These are phyloP conservation scores for Frieseomelitta varia DNA, from an alignment of 1,140 invertebrate species.

Conservation along the genomic window DNA sequence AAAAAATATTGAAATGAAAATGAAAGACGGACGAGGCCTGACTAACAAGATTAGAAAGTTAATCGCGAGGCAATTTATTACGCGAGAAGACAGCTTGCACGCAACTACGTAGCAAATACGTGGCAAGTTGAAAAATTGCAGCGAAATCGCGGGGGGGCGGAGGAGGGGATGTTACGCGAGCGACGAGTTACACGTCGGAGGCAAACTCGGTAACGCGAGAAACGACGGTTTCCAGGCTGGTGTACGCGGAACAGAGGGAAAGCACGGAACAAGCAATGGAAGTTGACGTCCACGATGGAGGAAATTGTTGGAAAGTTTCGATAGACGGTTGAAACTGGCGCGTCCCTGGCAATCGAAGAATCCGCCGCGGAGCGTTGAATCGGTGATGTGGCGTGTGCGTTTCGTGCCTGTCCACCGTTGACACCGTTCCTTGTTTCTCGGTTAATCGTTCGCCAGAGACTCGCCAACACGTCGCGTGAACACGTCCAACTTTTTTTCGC, in stretches of 20 bases:
- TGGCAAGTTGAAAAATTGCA: background rate
- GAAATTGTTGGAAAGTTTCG: slow-evolving; percentile 5
- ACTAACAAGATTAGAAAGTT: no score
- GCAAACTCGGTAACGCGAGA: background rate
- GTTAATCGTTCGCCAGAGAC: slow-evolving; percentile 35
- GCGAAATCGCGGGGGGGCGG: background rate
- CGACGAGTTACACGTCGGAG: background rate
- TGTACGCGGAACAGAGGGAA: background rate
- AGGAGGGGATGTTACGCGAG: background rate
- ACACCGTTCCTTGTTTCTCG: slow-evolving; percentile 43
- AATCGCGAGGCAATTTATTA: no score
- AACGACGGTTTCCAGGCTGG: background rate
- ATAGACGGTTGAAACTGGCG: background rate
- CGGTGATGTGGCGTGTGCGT: background rate
- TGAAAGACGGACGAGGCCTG: no score
- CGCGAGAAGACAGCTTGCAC: no score
- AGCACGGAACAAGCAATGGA: background rate
- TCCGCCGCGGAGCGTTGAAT: background rate
- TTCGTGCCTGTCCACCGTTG: slow-evolving; percentile 43
- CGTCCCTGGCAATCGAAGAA: background rate
- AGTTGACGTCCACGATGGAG: background rate
- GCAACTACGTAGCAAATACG: no score
- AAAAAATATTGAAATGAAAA: no score
- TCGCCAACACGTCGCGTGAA: slow-evolving; percentile 32
- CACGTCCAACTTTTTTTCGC: slow-evolving; percentile 35